phyloP scores from a whole-genome alignment of 2,888 invertebrate species.

The Meandrusa payeni region DNA sequence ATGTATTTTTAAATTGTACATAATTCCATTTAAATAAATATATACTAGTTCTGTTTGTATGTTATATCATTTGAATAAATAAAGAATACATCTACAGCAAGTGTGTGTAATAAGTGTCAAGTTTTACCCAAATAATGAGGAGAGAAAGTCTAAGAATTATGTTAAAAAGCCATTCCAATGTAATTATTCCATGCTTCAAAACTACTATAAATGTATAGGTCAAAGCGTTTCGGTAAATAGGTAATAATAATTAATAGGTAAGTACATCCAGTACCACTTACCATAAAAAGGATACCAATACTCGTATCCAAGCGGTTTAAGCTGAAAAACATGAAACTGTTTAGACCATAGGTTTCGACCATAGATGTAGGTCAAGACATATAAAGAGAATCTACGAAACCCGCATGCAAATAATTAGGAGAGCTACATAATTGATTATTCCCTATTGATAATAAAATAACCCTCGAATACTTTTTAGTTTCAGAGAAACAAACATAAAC shows the following conservation, averaged over 20 bases:
- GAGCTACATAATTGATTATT: conserved; percentile 16
- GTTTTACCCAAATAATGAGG: too few species aligned
- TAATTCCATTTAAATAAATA: too few species aligned
- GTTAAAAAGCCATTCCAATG: conserved; percentile 22
- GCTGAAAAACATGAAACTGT: conserved; percentile 77
- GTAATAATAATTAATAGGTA: conserved; percentile 52
- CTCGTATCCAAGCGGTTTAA: conserved; percentile 74
- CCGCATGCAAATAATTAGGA: conserved; percentile 32
- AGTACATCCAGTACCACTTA: conserved; percentile 75
- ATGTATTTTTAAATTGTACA: too few species aligned
- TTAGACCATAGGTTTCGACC: conserved; percentile 57
- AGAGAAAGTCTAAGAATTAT: too few species aligned
- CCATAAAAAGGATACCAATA: conserved; percentile 72
- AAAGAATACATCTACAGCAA: too few species aligned
- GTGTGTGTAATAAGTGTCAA: too few species aligned
- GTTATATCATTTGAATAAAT: too few species aligned
- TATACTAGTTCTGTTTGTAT: too few species aligned
- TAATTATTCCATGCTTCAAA: conserved; percentile 23
- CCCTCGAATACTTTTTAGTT: conserved; percentile 9
- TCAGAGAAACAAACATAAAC: too few species aligned
- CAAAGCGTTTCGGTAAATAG: conserved; percentile 41
- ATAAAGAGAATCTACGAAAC: conserved; percentile 30
- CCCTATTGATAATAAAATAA: conserved; percentile 5
- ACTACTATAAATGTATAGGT: conserved; percentile 28
- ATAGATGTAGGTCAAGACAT: conserved; percentile 33